Base-by-base conservation (phyloP, 2,888 invertebrate species). In the Eulithis testata region DNA sequence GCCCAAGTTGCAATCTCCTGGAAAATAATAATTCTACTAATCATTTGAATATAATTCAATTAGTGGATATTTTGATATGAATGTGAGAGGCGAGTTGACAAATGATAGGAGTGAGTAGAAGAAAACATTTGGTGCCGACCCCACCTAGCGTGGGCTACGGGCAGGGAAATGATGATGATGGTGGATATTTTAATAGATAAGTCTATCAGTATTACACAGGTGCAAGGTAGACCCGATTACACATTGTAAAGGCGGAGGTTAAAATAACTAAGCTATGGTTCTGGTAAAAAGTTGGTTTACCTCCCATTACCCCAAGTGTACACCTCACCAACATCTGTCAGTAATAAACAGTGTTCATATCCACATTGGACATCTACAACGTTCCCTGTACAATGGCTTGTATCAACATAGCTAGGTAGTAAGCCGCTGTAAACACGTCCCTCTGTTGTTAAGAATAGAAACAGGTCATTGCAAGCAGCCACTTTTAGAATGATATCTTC, bases 1-100 rank as follows among this genome's bases (percentile, higher is more conserved):
- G 96, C 0, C 98, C 98, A 54, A 98, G 89, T 87, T 98, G 98
- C 37, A 98, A 96, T 65, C 97, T 95, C 80, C 98, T 98, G 79
- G 9, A 59, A 59, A n/a, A 63, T 27, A 5, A 47, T 49, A 49
- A 14, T 21, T 49, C 21, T 9, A 49, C 11, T 21, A 3, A 49
- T 11, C 11, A 21, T 49, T 0, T 47, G 14, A 3, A 3, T 12
- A 5, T n/a, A 37, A 37, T 37, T 37, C 2, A 37, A 8, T 37
- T 40, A 9, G 8, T 40, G 40, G 1, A 8, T 8, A 40, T 40
- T 40, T 40, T 40, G 8, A n/a, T n/a, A n/a, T n/a, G n/a, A n/a
- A n/a, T n/a, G n/a, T n/a, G n/a, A n/a, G n/a, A n/a, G n/a, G n/a
- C n/a, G n/a, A n/a, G n/a, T n/a, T n/a, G n/a, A n/a, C n/a, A n/a